Conservation (phyloP, 1,140 invertebrate genomes). For the Potamilus streckersoni region DNA sequence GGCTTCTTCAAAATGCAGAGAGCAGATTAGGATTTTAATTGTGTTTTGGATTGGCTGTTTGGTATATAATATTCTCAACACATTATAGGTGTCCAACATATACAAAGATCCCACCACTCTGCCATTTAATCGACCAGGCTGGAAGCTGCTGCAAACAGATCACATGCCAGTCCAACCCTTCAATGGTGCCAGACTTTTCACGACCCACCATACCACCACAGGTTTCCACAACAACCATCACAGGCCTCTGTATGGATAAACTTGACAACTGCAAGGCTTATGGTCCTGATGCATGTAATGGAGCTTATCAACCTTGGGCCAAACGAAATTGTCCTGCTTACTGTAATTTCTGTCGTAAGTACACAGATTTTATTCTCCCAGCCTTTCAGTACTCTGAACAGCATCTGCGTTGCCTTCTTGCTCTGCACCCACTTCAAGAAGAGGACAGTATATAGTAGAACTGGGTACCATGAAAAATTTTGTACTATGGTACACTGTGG, state of each 20-base stretch:
- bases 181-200: slow-evolving; percentile 1
- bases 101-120: slow-evolving; percentile 36
- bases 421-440: too few species aligned
- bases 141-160: slow-evolving; percentile 31
- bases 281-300: slow-evolving; percentile 26
- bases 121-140: slow-evolving; percentile 18
- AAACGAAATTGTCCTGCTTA: slow-evolving; percentile 35
- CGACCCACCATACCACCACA: slow-evolving; percentile 3
- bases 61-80: too few species aligned
- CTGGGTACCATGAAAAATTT: too few species aligned
- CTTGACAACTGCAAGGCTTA: slow-evolving; percentile 41
- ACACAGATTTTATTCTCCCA: neutral
- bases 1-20: too few species aligned
- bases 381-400: too few species aligned
- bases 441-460: too few species aligned
- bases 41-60: too few species aligned
- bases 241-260: slow-evolving; percentile 32
- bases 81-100: slow-evolving; percentile 37
- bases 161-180: slow-evolving; percentile 14
- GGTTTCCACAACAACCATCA: slow-evolving; percentile 6
- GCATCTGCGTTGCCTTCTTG: too few species aligned
- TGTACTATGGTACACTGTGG: too few species aligned
- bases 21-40: too few species aligned
- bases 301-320: slow-evolving; percentile 36
- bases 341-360: slow-evolving; percentile 34